Base-by-base conservation (phyloP, 1,140 invertebrate species). In the Temnothorax nylanderi region DNA sequence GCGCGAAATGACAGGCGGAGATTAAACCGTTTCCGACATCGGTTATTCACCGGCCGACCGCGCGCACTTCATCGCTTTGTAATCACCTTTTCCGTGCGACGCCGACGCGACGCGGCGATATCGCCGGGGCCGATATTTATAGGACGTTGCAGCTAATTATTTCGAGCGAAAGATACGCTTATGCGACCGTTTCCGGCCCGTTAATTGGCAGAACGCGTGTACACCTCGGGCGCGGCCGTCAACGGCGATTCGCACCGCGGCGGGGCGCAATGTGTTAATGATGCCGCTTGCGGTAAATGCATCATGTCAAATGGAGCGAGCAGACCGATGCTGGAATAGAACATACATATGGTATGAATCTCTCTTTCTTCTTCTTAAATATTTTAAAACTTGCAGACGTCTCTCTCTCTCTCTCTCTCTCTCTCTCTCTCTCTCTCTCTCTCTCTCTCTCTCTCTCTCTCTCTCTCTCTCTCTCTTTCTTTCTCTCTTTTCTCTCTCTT, bases 21-120 rank as follows among this genome's bases (percentile, higher is more conserved):
- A 84, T 74, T 74, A 74, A 84, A 84, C 80, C n/a, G 32, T 58
- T 74, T 84, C 41, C 41, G 54, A 84, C 54, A 21, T 74, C 32
- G 41, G 54, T 74, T 74, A 84, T 74, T 74, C 26, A 74, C 26
- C 8, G 51, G 41, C 67, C 54, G 41, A 37, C 34, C 41, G 47
- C 34, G 62, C 13, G 8, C 47, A 69, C 26, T 74, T 41, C 13
- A 74, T 84, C 65, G 54, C 26, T 49, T 47, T 34, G 32, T 74
- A 84, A 84, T 84, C 67, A 11, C 41, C 54, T 34, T 60, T 84
- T 37, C 54, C 37, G 37, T 54, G 41, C n/a, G 13, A 11, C 16
- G 37, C 37, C 37, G 6, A 6, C 37, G 37, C 37, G 37, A 41
- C 37, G 13, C 11, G 2, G 7, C 44, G 41, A 74, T 74, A 74